These are phyloP conservation scores for Syngnathoides biaculeatus DNA, from an alignment of 2,113 vertebrate species.

Conservation along the genomic window DNA sequence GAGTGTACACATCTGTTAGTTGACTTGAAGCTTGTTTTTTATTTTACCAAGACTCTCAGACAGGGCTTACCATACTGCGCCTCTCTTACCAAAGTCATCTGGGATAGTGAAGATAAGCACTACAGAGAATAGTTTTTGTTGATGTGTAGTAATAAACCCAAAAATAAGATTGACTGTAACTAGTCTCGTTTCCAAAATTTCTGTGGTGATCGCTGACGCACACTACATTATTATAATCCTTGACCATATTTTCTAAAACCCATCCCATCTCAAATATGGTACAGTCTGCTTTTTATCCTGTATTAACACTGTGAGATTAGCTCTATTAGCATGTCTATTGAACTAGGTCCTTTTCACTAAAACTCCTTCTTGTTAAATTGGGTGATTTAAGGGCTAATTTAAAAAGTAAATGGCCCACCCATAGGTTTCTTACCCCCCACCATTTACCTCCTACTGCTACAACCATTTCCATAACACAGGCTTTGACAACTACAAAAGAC, in stretches of 20 bases:
- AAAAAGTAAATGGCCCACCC: constrained; percentile 26
- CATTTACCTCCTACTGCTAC: constrained; percentile 23
- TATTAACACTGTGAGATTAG: constrained; percentile 8
- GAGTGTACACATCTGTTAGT: too few relatives aligned
- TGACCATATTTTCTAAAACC: not conserved
- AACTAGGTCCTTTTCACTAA: constrained; percentile 15
- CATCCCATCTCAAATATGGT: not conserved
- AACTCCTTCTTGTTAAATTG: constrained; percentile 19
- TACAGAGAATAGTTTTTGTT: too few relatives aligned
- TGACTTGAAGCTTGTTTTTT: too few relatives aligned
- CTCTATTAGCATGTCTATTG: constrained; percentile 36
- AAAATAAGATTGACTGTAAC: too few relatives aligned
- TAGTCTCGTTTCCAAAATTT: too few relatives aligned
- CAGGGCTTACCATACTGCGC: too few relatives aligned
- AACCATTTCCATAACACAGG: constrained; percentile 39
- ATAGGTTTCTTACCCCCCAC: constrained; percentile 16
- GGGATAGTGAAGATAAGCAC: too few relatives aligned
- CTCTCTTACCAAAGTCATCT: too few relatives aligned
- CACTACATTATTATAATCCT: not conserved
- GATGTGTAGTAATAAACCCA: too few relatives aligned
- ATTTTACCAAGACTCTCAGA: too few relatives aligned
- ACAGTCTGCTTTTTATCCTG: not conserved
- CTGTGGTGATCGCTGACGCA: too few relatives aligned
- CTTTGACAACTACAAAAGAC: constrained; percentile 15
- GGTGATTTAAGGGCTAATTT: not conserved